Conservation (phyloP, 2,113 vertebrate genomes). For the Coptodon rendalli region DNA sequence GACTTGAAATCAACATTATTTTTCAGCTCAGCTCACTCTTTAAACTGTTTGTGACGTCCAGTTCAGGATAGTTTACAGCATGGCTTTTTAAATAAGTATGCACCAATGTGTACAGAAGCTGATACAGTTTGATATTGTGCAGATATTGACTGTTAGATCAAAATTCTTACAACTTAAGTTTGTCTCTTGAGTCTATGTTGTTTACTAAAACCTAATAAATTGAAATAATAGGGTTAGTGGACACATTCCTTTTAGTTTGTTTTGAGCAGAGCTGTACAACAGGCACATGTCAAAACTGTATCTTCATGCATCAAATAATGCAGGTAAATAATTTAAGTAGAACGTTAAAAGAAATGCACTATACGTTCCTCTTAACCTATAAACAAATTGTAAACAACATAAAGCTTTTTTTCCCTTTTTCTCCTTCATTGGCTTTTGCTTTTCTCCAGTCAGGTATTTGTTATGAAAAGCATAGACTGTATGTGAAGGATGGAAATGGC, state of each 20-base stretch:
- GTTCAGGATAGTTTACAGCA: not conserved
- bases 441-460: accelerated
- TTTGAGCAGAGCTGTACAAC: not conserved
- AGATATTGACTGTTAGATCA: accelerated
- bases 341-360: not conserved
- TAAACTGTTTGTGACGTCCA: not conserved
- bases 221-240: accelerated
- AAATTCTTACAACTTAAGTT: accelerated
- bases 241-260: not conserved
- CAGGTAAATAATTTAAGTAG: accelerated
- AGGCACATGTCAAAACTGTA: accelerated
- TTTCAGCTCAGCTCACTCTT: not conserved
- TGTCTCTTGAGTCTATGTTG: not conserved
- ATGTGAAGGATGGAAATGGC: accelerated
- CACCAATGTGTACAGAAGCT: not conserved
- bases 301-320: not conserved
- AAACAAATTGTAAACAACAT: not conserved
- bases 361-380: accelerated
- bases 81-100: not conserved
- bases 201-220: not conserved
- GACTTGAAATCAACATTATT: not conserved
- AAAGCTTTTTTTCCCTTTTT: not conserved
- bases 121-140: not conserved
- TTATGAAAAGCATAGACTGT: not conserved
- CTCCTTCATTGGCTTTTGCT: not conserved